phyloP scores from a whole-genome alignment of 2,797 vertebrate species.

The Onychomys torridus region DNA sequence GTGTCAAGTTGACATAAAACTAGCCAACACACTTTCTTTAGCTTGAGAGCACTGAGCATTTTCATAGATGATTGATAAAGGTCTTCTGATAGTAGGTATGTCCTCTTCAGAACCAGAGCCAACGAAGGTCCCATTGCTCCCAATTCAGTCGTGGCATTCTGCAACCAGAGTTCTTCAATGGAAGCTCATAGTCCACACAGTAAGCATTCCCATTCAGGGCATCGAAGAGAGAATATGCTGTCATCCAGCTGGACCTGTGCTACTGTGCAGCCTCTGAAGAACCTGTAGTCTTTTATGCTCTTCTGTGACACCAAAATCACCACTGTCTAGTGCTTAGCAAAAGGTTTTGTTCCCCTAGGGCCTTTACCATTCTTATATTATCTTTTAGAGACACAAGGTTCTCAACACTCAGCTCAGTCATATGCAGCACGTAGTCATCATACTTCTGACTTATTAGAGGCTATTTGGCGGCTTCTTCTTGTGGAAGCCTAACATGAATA shows the following conservation, averaged over 20 bases:
- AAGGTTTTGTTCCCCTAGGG: no score
- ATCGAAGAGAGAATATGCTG: slow-evolving; percentile 95
- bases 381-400: neutral
- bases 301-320: neutral
- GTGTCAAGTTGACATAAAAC: neutral
- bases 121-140: neutral
- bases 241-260: slow-evolving; percentile 92
- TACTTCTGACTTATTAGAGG: neutral
- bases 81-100: neutral
- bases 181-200: slow-evolving; percentile 95
- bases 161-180: neutral
- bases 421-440: neutral
- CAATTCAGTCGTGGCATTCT: neutral
- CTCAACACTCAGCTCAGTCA: neutral
- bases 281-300: neutral
- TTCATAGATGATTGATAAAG: neutral
- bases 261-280: slow-evolving; percentile 92
- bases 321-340: neutral
- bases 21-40: neutral
- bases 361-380: neutral
- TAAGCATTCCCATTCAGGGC: slow-evolving; percentile 94
- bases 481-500: neutral
- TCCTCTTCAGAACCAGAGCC: no score
- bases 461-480: neutral
- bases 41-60: neutral